Evolutionary conservation across 2,888 invertebrate species (phyloP).

Genomic region (Andrena marginata): DNA sequence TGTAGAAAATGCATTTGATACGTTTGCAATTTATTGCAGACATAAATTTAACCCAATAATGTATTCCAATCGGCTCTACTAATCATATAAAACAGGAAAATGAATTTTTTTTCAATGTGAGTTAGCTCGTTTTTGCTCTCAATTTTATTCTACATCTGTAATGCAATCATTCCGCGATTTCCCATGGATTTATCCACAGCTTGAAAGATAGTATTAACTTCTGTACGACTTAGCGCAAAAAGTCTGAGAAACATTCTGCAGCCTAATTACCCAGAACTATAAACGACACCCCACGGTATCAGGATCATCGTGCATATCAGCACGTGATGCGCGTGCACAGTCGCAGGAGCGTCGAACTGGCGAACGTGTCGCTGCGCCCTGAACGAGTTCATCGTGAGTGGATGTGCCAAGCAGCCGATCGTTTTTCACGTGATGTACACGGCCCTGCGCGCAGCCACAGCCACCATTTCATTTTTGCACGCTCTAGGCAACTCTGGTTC

Average conservation of each 20-base stretch:
- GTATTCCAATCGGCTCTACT: no score
- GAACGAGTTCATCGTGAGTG: constrained; percentile 69
- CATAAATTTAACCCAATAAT: no score
- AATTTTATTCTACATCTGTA: no score
- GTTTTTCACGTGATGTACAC: constrained; percentile 66
- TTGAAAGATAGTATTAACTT: not conserved
- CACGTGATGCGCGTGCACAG: constrained; percentile 7
- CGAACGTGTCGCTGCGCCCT: constrained; percentile 55
- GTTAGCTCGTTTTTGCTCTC: no score
- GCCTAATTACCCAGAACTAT: not conserved
- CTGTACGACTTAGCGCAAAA: not conserved
- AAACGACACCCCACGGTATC: not conserved
- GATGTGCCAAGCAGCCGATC: constrained; percentile 63
- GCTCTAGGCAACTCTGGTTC: constrained; percentile 70
- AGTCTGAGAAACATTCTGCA: not conserved
- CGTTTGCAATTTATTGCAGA: no score
- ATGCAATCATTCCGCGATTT: no score
- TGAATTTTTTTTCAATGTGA: no score
- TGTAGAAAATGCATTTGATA: no score
- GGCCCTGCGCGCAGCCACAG: constrained; percentile 56
- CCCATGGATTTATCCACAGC: no score
- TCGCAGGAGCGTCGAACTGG: constrained; percentile 14
- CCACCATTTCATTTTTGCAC: constrained; percentile 64
- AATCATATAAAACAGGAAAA: no score
- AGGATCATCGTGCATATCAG: not conserved